Evolutionary conservation across 2,113 vertebrate genomes (phyloP), one percentile per base, ranked within the genome.

Genomic region (Atrichornis clamosus): DNA sequence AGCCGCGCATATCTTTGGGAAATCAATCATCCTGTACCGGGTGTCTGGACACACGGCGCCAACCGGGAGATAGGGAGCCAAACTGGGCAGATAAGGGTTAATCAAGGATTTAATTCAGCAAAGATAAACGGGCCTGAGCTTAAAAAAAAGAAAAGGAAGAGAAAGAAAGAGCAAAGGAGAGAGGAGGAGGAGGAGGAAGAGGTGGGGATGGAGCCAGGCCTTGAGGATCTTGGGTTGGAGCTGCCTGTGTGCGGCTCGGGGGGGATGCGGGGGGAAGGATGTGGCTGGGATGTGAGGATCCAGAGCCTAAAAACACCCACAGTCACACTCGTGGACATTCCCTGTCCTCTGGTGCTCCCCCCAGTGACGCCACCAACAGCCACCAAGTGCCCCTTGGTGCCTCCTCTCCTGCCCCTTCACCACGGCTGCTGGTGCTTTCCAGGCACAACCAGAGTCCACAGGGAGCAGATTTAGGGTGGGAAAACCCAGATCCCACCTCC

Each of bases 31-130:
- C 98, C 98, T 97, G 98, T 97, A 98, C 98, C 96, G 98, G 98
- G 98, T 98, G 98, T 99, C 99, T 99, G 99, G 99, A 99, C 99
- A 98, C 98, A 98, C 97, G 99, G 99, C 99, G 99, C 99, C 99
- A 99, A 93, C 77, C 94, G 78, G 74, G 97, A 99, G 99, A 99
- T 99, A 99, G 99, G 95, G 90, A 97, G 98, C 97, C 98, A 98
- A 98, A 98, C 98, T 94, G 97, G 98, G 97, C 96, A 98, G 98
- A 98, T 98, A 98, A 98, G 98, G 98, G 98, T 98, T 98, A 98
- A 98, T 98, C 98, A 98, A 97, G 98, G 98, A 97, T 97, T 98
- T 98, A 97, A 98, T 98, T 98, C 97, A 42, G 97, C 77, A 65
- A 90, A 98, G 98, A 98, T 98, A 98, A 98, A 97, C 93, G 88